Evolutionary conservation across 92 coral and sea anemone genomes (phyloP).

Genomic region (Desmophyllum pertusum): DNA sequence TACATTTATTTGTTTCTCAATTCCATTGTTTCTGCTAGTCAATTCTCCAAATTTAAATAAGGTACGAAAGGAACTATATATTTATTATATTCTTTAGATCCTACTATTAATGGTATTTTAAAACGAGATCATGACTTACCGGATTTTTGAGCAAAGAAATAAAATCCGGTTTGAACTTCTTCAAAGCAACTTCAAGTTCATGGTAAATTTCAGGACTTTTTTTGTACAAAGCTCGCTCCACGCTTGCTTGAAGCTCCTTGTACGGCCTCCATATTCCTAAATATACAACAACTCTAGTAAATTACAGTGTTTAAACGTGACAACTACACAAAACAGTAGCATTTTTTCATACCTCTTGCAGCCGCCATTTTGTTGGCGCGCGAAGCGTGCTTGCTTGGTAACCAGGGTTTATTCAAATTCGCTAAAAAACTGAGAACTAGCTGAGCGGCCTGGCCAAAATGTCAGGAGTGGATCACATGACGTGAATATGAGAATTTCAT

Average conservation of each 20-base stretch:
- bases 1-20: too few species aligned
- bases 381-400: slow-evolving; percentile 72
- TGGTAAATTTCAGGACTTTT: slow-evolving; percentile 89
- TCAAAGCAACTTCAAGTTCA: slow-evolving; percentile 82
- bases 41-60: not conserved
- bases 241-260: slow-evolving; percentile 84
- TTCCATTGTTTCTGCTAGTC: not conserved
- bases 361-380: slow-evolving; percentile 86
- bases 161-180: slow-evolving; percentile 89
- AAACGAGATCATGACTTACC: slow-evolving; percentile 46
- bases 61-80: not conserved
- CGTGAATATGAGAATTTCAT: slow-evolving; percentile 38
- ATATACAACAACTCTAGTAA: not conserved
- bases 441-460: slow-evolving; percentile 39
- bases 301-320: not conserved
- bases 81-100: not conserved
- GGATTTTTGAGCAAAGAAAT: slow-evolving; percentile 89
- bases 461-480: slow-evolving; percentile 55
- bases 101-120: not conserved
- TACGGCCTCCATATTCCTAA: slow-evolving; percentile 95
- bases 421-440: slow-evolving; percentile 30
- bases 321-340: not conserved
- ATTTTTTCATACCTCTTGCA: slow-evolving; percentile 59
- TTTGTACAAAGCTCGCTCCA: slow-evolving; percentile 86
- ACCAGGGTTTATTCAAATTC: slow-evolving; percentile 46